Evolutionary conservation across 37 sponge, comb jelly and placozoan species (phyloP), one percentile per base, ranked within the genome.

Genomic region (Tethya wilhelma): DNA sequence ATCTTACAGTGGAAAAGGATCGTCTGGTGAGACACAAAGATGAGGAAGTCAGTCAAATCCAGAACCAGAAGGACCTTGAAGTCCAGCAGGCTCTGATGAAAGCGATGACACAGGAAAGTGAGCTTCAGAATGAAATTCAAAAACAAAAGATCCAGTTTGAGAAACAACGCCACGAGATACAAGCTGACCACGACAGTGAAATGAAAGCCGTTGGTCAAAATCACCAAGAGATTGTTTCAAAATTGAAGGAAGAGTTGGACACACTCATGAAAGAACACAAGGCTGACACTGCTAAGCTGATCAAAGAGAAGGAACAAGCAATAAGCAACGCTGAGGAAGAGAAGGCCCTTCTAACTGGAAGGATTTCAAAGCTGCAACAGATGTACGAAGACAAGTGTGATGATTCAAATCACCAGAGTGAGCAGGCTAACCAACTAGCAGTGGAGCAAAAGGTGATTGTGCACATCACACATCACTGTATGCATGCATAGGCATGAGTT

Each of bases 371-470:
- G 20, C 75, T 84, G 14, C 80, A 90, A 49, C 42, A 63, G 19
- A 42, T 84, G 55, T 75, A 53, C 33, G 69, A 84, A 42, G 74
- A 80, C 4, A 79, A 75, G 43, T 74, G 81, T 59, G 80, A 79
- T 19, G 85, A 90, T 39, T 19, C 60, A 19, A 63, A 46, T 28
- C 64, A 30, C 60, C 81, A 84, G 56, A 73, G 84, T 32, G 44
- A 79, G 38, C 73, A 90, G 20, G 32, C 81, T 30, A 62, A 1
- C 43, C 55, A 74, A 9, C 8, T 74, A 39, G 38, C 56, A 14
- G 34, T 60, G 29, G 85, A 84, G 28, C 67, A 49, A 43, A 78
- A 32, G 34, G n/a, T n/a, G n/a, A n/a, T n/a, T n/a, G n/a, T n/a
- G n/a, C n/a, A n/a, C n/a, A 34, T 58, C 23, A n/a, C n/a, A n/a